Conservation (phyloP, 1,140 invertebrate species). For the Drosophila subobscura region DNA sequence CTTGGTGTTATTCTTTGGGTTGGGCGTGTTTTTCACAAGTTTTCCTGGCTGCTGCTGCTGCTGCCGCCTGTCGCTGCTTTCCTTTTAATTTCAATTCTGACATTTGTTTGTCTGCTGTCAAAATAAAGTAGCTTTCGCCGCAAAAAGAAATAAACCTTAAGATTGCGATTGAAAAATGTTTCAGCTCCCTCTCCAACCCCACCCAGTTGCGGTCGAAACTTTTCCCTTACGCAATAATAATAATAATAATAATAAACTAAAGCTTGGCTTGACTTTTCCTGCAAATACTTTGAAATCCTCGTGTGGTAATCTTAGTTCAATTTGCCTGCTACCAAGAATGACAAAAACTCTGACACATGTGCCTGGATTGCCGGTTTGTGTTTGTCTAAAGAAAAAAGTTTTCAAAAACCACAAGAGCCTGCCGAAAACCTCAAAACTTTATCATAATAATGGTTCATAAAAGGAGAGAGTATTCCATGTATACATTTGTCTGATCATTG, state of each 20-base stretch:
- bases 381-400: slow-evolving; percentile 5
- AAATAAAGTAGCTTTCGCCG: slow-evolving; percentile 79
- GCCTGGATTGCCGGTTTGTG: background rate
- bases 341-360: slow-evolving; percentile 29
- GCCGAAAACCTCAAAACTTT: slow-evolving; percentile 26
- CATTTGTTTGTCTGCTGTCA: slow-evolving; percentile 83
- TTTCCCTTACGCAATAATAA: slow-evolving; percentile 60
- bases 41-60: slow-evolving; percentile 55
- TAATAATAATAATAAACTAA: slow-evolving; percentile 68
- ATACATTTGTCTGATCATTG: background rate
- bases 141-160: slow-evolving; percentile 74
- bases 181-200: slow-evolving; percentile 1
- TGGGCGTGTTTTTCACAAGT: slow-evolving; percentile 68
- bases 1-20: slow-evolving; percentile 34
- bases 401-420: too few species aligned
- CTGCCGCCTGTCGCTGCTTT: slow-evolving; percentile 60
- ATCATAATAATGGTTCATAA: slow-evolving; percentile 10
- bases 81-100: slow-evolving; percentile 83
- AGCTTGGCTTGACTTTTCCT: slow-evolving; percentile 74
- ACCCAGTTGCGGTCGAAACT: slow-evolving; percentile 37
- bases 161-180: slow-evolving; percentile 78
- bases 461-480: background rate
- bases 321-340: slow-evolving; percentile 58
- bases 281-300: slow-evolving; percentile 73
- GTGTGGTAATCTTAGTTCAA: slow-evolving; percentile 80